Conservation (phyloP, 2,797 vertebrate genomes). For the Odontamblyopus rebecca region DNA sequence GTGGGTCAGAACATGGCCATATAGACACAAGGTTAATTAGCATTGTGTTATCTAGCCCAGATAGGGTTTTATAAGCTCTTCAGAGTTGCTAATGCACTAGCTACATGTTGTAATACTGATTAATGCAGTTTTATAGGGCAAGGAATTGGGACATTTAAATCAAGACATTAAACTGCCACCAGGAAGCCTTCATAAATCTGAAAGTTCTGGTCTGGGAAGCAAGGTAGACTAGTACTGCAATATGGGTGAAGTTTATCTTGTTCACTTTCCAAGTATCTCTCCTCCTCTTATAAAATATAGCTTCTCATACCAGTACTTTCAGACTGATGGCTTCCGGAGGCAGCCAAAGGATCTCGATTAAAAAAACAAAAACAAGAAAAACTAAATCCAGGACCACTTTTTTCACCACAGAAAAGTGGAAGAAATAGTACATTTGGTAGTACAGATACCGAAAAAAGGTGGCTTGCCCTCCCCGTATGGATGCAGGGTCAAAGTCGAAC, state of each 20-base stretch:
- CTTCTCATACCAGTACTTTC: neutral
- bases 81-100: slow-evolving; percentile 2
- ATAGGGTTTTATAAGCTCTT: slow-evolving; percentile 5
- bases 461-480: no score
- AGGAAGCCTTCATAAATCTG: no score
- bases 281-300: neutral
- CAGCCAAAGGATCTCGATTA: neutral
- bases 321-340: neutral
- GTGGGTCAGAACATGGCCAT: slow-evolving; percentile 5
- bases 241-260: no score
- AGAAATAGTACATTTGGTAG: no score
- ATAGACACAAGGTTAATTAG: slow-evolving; percentile 9
- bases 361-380: neutral
- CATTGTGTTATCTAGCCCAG: slow-evolving; percentile 17
- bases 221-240: no score
- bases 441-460: no score
- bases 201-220: no score
- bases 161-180: no score
- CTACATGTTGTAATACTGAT: neutral
- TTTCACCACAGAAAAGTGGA: no score
- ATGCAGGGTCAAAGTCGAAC: no score
- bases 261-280: no score
- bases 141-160: neutral
- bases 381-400: neutral
- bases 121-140: neutral